These are phyloP conservation scores for Danaus chrysippus DNA, from an alignment of 2,888 invertebrate genomes.

Conservation along the genomic window DNA sequence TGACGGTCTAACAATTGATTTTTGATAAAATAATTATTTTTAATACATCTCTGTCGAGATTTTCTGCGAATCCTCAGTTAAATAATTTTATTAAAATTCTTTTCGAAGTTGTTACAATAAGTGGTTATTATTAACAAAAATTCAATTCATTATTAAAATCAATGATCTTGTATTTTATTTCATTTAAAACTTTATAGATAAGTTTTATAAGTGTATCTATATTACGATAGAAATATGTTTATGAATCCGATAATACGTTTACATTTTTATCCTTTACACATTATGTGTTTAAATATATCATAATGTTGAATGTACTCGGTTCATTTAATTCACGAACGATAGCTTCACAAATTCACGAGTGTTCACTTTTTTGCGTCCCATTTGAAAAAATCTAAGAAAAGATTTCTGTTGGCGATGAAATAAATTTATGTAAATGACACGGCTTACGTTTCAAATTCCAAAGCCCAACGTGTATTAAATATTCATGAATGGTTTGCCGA, in stretches of 20 bases:
- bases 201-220: too few relatives aligned
- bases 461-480: slow-evolving; percentile 23
- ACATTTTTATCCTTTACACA: too few relatives aligned
- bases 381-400: slow-evolving; percentile 10
- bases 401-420: slow-evolving; percentile 18
- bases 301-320: slow-evolving; percentile 17
- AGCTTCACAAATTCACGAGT: slow-evolving; percentile 8
- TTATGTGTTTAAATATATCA: too few relatives aligned
- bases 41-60: not conserved
- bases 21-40: not conserved
- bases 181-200: too few relatives aligned
- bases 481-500: slow-evolving; percentile 17
- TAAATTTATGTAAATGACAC: slow-evolving; percentile 26
- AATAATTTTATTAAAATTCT: not conserved
- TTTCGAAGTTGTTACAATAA: not conserved
- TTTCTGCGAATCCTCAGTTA: not conserved
- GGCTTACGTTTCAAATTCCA: slow-evolving; percentile 21
- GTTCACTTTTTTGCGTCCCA: slow-evolving; percentile 17
- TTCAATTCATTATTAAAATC: not conserved
- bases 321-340: slow-evolving; percentile 11
- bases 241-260: too few relatives aligned
- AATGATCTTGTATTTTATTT: not conserved
- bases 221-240: too few relatives aligned
- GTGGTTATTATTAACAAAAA: not conserved
- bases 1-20: not conserved